phyloP scores from a whole-genome alignment of 2,888 invertebrate genomes.

The Chrysotoxum bicinctum region DNA sequence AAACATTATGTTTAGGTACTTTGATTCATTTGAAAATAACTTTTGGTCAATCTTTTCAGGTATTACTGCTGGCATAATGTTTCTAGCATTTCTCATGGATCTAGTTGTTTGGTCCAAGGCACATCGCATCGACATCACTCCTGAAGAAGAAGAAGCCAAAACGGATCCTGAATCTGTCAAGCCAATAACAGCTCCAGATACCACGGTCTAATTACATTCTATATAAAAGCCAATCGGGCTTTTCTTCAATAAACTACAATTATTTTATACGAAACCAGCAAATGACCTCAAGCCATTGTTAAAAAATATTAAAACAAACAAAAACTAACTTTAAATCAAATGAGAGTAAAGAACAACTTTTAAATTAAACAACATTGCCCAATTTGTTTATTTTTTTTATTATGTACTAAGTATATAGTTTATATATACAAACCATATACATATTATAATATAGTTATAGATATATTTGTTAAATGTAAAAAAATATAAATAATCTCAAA shows the following conservation, averaged over 20 bases:
- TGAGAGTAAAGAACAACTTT: conserved; percentile 42
- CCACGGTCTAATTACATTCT: conserved; percentile 76
- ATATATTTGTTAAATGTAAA: conserved; percentile 42
- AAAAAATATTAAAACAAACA: conserved; percentile 66
- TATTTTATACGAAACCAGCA: conserved; percentile 63
- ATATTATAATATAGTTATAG: conserved; percentile 45
- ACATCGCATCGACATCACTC: conserved; percentile 89
- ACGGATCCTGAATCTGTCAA: conserved; percentile 78
- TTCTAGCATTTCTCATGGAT: conserved; percentile 94
- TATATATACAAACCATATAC: conserved; percentile 26
- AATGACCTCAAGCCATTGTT: conserved; percentile 67
- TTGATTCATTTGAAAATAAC: not conserved
- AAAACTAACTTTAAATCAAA: conserved; percentile 72
- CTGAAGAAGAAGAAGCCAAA: conserved; percentile 80
- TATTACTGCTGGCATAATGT: conserved; percentile 92
- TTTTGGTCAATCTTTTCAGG: conserved; percentile 83
- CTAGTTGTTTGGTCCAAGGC: conserved; percentile 94
- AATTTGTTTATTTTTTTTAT: conserved; percentile 23
- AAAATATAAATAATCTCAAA: conserved; percentile 58
- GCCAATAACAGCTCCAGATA: conserved; percentile 78
- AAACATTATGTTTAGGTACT: not conserved
- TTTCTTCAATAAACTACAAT: conserved; percentile 36
- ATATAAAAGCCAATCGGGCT: not conserved
- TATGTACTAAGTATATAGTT: conserved; percentile 13
- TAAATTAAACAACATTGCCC: conserved; percentile 50